phyloP scores from a whole-genome alignment of 2,888 invertebrate species.

The Lathronympha strigana region DNA sequence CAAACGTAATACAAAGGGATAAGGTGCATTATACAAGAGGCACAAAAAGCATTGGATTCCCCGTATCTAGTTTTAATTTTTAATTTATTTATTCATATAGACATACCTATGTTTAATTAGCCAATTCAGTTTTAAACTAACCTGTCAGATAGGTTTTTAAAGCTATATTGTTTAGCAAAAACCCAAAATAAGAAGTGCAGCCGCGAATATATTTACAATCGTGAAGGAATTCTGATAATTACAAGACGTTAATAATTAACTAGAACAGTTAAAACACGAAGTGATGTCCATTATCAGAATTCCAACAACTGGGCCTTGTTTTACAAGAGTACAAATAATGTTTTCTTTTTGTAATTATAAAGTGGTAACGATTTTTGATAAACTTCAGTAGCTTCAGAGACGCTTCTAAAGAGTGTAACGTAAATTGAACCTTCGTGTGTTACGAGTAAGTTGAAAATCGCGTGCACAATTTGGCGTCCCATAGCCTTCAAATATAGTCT shows the following conservation, averaged over 20 bases:
- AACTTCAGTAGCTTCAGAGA: too few species aligned
- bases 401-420: too few species aligned
- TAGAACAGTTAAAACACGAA: background rate
- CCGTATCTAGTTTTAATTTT: conserved; percentile 29
- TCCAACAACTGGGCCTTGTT: conserved; percentile 18
- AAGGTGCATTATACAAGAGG: conserved; percentile 39
- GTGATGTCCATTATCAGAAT: conserved; percentile 9
- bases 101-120: conserved; percentile 28
- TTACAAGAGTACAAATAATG: conserved; percentile 13
- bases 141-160: conserved; percentile 48
- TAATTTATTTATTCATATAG: conserved; percentile 25
- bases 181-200: conserved; percentile 48
- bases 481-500: too few species aligned
- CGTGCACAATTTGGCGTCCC: too few species aligned
- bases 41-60: conserved; percentile 50
- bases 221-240: conserved; percentile 44
- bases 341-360: conserved; percentile 1
- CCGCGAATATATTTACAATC: conserved; percentile 45
- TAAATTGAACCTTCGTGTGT: background rate
- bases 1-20: conserved; percentile 20
- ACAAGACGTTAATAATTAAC: background rate
- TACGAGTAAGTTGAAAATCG: background rate
- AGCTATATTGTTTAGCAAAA: conserved; percentile 49
- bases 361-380: background rate
- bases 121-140: conserved; percentile 37